Base-by-base conservation (phyloP, 2,888 invertebrate genomes). In the Belgica antarctica region DNA sequence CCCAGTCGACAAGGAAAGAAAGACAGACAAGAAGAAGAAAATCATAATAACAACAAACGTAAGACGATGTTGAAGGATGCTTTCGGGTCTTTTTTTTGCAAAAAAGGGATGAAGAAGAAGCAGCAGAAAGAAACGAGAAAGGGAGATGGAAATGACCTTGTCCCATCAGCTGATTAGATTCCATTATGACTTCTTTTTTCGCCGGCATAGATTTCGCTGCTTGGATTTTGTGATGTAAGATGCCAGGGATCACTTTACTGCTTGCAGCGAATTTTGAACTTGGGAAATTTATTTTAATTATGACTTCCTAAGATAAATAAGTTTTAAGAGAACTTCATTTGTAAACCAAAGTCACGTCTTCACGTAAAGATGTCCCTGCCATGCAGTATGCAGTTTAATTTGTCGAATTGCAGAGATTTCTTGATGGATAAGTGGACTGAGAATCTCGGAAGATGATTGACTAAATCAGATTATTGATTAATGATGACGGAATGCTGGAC, bases 131-230 rank as follows among this genome's bases (percentile, higher is more conserved):
- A 22, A 61, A 19, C 3, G 52, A 52, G 52, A 66, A 47, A 12
- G 34, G 25, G 31, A 47, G 47, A 62, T 62, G 62, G 34, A 62
- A 66, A 27, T 24, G 66, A 66, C 66, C 47, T 66, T 66, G 66
- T 63, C 24, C 2, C 25, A 65, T 65, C 65, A 65, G 65, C 65
- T 66, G 66, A 66, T 66, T 66, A 46, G 65, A 65, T 66, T 66
- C 52, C 12, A 25, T 47, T 66, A 62, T 62, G 62, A 46, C 25
- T 65, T 65, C 15, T 46, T 17, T 1, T 46, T 65, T n/a, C 12
- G 19, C 25, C 24, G 7, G n/a, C 22, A 41, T 41, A 1, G 10
- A 25, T 62, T 34, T 34, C 34, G 34, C 34, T 10, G 34, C 34
- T 34, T 34, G 7, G 7, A 34, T 34, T 34, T 34, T 34, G 7